Evolutionary conservation across 2,797 vertebrate genomes (phyloP), one percentile per base, ranked within the genome.

Genomic region (Botia kubotai): DNA sequence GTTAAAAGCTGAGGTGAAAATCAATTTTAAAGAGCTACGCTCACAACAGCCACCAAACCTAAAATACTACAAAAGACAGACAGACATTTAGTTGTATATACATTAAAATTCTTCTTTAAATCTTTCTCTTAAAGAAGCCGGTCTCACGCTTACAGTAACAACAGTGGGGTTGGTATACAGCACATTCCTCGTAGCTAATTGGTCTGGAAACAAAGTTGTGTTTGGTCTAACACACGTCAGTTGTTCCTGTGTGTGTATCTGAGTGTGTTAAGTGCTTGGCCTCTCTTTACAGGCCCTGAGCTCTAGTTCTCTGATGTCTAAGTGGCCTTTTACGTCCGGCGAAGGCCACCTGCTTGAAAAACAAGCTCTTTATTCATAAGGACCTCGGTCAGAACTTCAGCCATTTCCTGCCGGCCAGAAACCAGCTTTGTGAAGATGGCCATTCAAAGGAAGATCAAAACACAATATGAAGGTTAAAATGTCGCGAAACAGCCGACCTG

Each of bases 321-420:
- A 86, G 83, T 86, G 81, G 86, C 68, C 72, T 76, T 82, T 72
- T 57, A 77, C 70, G 80, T 63, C 84, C 78, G 75, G 57, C n/a
- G 58, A 82, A 86, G 72, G 85, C 86, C 90, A 93, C 91, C 91
- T 33, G 75, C 43, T 86, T 76, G 84, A 79, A 36, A 50, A 76
- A 55, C 17, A 79, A 80, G 82, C 78, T 89, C 85, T 86, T 90
- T 90, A 92, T 94, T 94, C 92, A 92, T 91, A 87, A 89, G 60
- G 43, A 83, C 86, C 62, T 86, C 87, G 75, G 72, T 77, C 13
- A 52, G 60, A 1, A 66, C 62, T 82, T 80, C 48, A 52, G 72
- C 7, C 39, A 73, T 67, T 83, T 84, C 78, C 58, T 62, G 23
- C 23, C 23, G 21, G 23, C 19, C 57, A 23, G 3, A 26, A 26